Evolutionary conservation across 1,140 invertebrate species (phyloP), one percentile per base, ranked within the genome.

Genomic region (Drosophila bocqueti): DNA sequence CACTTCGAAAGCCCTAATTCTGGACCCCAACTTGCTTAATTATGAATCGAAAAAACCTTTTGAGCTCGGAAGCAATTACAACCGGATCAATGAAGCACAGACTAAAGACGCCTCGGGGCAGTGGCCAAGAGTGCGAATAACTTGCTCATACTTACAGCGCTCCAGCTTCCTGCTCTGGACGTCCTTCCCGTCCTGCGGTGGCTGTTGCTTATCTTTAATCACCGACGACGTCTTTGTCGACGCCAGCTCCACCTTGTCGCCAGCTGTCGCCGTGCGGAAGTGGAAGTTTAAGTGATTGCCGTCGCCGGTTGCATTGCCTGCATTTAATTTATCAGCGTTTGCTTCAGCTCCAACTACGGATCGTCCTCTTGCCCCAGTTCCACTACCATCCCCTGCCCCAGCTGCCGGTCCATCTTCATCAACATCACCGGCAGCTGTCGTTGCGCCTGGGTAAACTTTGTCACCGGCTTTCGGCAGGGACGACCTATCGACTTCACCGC

Each of bases 241-340:
- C 52, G 71, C 62, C 62, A 64, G 68, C 67, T 71, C 76, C 78
- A 66, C 60, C 77, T 81, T 89, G 74, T 89, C 84, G 83, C 61
- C 84, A 83, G 80, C 81, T 90, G 84, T 64, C 40, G 84, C 68
- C 63, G 81, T 75, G 57, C 64, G 74, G 55, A 78, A 78, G 84
- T 76, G 69, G 55, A 81, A 81, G 81, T 73, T 89, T 89, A 89
- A 89, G 73, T 89, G 84, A 87, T 89, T 89, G 83, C 81, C 55
- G 59, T 74, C 67, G 69, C 49, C 60, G 69, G 63, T 67, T 79
- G 77, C 83, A 76, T 71, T 83, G 80, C 61, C 80, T 90, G 85
- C 85, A 90, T 90, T 90, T 90, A 90, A 90, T 90, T 84, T 90
- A 90, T 82, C 85, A 90, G 79, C 79, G 58, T 66, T 76, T 72